A percentile compares a stretch with the other conserved stretches of the same genome.
phyloP scores from a whole-genome alignment of 2,888 invertebrate species.

The Aporophyla nigra region DNA sequence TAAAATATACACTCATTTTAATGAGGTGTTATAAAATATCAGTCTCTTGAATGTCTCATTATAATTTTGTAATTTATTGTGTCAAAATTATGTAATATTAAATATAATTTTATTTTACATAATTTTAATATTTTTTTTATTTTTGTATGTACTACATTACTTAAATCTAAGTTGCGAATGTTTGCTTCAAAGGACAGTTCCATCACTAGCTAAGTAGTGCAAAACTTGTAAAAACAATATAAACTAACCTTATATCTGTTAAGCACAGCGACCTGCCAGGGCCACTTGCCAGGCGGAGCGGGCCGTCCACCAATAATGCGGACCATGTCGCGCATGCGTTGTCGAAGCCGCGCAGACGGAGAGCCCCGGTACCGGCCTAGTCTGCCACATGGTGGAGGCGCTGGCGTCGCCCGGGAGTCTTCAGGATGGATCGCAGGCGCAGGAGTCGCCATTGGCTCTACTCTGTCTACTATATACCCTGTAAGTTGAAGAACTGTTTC shows the following conservation, averaged over 20 bases:
- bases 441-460: conserved; percentile 82
- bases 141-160: too few species aligned
- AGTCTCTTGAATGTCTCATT: too few species aligned
- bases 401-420: conserved; percentile 72
- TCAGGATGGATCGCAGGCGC: conserved; percentile 80
- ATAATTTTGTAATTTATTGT: too few species aligned
- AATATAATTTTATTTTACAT: too few species aligned
- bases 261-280: conserved; percentile 98
- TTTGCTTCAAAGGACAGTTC: too few species aligned
- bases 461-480: conserved; percentile 75
- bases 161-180: too few species aligned
- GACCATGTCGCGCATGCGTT: conserved; percentile 91
- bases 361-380: conserved; percentile 81
- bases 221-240: neutral
- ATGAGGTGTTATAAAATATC: too few species aligned
- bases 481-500: conserved; percentile 46
- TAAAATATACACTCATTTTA: too few species aligned
- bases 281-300: conserved; percentile 96
- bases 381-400: conserved; percentile 78
- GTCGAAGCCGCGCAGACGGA: conserved; percentile 75
- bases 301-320: conserved; percentile 97
- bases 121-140: too few species aligned
- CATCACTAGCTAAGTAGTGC: too few species aligned
- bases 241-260: conserved; percentile 94
- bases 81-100: too few species aligned